Evolutionary conservation across 2,888 invertebrate species (phyloP).

Genomic region (Leptinotarsa peninsularis): DNA sequence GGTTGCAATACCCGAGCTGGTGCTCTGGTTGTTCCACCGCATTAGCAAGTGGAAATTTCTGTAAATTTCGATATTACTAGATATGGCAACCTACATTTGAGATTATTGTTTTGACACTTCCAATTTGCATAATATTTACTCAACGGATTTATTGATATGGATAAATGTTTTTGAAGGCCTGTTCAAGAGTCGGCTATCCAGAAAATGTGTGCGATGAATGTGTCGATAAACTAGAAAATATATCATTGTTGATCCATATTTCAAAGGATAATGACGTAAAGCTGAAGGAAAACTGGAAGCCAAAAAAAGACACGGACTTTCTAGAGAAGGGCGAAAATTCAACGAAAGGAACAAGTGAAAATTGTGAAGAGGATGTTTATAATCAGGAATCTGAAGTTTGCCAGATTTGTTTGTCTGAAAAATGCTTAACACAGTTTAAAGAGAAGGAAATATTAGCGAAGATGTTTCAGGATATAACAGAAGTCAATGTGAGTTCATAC

Average conservation of each 20-base stretch:
- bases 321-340: neutral
- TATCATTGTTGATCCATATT: neutral
- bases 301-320: neutral
- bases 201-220: neutral
- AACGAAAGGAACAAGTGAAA: neutral
- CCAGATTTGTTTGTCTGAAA: neutral
- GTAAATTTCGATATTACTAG: too few relatives aligned
- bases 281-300: neutral
- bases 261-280: neutral
- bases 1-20: too few relatives aligned
- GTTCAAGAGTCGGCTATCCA: neutral
- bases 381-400: neutral
- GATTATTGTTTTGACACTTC: too few relatives aligned
- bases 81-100: too few relatives aligned
- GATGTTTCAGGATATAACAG: neutral
- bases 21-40: too few relatives aligned
- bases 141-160: too few relatives aligned
- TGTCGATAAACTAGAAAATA: neutral
- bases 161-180: too few relatives aligned
- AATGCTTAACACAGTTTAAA: neutral
- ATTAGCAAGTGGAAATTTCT: too few relatives aligned
- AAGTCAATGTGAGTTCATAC: neutral
- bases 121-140: too few relatives aligned
- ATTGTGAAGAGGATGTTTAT: too few relatives aligned
- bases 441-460: neutral